Evolutionary conservation across 2,113 vertebrate species (phyloP), one percentile per base, ranked within the genome.

Genomic region (Ictalurus punctatus): DNA sequence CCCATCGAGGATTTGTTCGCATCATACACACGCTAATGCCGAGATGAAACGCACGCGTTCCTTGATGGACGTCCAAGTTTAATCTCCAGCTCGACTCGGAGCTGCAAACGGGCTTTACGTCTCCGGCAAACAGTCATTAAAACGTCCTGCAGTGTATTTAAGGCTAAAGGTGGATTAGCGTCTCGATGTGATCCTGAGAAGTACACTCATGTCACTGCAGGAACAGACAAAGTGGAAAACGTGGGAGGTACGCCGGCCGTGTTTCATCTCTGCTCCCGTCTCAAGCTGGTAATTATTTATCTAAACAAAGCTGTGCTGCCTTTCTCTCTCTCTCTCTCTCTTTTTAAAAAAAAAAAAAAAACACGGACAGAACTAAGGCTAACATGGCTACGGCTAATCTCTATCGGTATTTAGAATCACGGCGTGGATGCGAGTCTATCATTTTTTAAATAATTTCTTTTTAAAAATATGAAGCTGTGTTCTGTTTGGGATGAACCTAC

Each of bases 161-260:
- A 34, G 89, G 90, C 91, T 91, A 74, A 90, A 65, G 71, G 34
- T 63, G 90, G 91, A 89, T 90, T 87, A 92, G 63, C 23, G 65
- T 71, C 34, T 82, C 40, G 87, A 88, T 81, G 54, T 86, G 84
- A 86, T 84, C 88, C 59, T 65, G 79, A 87, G 84, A 54, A 86
- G 80, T 80, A 61, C 81, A 80, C 85, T 84, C 88, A 91, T 87
- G 87, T 89, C 56, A 59, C 86, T 86, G 56, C 87, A 91, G 86
- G 89, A 89, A 69, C 80, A 16, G 90, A 89, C 91, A 88, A 83
- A 84, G 78, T 44, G 59, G n/a, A 69, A 74, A 85, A 48, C 61
- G 52, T 88, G 85, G 88, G 86, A 83, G 92, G 88, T 87, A 78
- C 4, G 40, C 4, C 16, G 80, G 76, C 63, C 44, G 40, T 59